phyloP scores from a whole-genome alignment of 2,113 vertebrate species.

The Microtus pennsylvanicus region DNA sequence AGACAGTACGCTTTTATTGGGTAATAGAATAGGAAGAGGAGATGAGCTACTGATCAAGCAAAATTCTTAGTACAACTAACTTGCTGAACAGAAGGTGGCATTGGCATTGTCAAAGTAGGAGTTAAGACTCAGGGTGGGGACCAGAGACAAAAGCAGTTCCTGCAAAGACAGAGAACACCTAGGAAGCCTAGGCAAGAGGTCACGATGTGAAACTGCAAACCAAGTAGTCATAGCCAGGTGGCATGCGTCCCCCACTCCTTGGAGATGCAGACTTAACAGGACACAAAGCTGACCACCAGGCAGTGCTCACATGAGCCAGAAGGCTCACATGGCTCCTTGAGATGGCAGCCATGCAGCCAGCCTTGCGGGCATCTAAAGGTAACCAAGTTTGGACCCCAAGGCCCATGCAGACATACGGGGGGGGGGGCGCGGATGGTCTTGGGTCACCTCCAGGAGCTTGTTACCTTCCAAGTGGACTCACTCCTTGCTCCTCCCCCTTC shows the following conservation, averaged over 20 bases:
- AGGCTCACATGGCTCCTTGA: rapidly evolving
- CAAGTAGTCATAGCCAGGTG: background rate
- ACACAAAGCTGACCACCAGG: background rate
- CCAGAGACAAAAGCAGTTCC: background rate
- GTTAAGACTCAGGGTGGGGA: background rate
- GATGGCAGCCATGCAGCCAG: no score
- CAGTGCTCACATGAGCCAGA: background rate
- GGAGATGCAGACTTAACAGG: background rate
- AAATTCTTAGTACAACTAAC: background rate
- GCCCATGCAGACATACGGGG: background rate
- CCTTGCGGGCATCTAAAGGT: background rate
- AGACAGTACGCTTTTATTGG: background rate
- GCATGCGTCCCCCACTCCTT: background rate
- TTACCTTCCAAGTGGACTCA: no score
- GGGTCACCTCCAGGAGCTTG: background rate
- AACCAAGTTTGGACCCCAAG: background rate
- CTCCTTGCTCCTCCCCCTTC: background rate
- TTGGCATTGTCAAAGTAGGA: background rate
- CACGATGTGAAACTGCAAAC: background rate
- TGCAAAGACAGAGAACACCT: background rate
- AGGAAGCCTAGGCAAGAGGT: rapidly evolving
- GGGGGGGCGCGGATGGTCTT: no score
- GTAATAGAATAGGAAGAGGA: rapidly evolving
- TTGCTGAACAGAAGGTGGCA: background rate
- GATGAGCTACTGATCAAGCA: background rate